Base-by-base conservation (phyloP, 1,140 invertebrate species). In the Nephotettix cincticeps region DNA sequence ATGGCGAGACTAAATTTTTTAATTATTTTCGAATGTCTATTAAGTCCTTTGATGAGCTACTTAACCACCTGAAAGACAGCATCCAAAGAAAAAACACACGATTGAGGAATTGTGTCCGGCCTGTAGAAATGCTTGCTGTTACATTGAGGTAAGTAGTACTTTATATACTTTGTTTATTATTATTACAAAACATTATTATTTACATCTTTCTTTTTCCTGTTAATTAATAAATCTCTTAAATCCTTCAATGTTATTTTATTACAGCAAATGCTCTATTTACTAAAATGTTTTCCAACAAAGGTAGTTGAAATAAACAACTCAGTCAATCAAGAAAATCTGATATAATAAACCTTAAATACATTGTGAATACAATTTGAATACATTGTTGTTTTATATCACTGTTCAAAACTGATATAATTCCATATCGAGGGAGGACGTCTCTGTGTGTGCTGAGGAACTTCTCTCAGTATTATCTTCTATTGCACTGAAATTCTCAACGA, bases 11-110 rank as follows among this genome's bases (percentile, higher is more conserved):
- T 11, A 43, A 43, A 43, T n/a, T n/a, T n/a, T n/a, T n/a, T n/a
- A n/a, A n/a, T n/a, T n/a, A n/a, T n/a, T n/a, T n/a, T n/a, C n/a
- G n/a, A n/a, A n/a, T n/a, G n/a, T n/a, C n/a, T n/a, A n/a, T n/a
- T n/a, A n/a, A n/a, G n/a, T n/a, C n/a, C n/a, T 56, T 56, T 56
- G 54, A 56, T 56, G 54, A 56, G 54, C 21, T 56, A 56, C 23
- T 13, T n/a, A 19, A 9, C 23, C 23, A n/a, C 14, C 9, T 56
- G 9, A 56, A 56, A 56, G 14, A 56, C 23, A 14, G 21, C 9
- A 56, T 56, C 23, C 23, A 14, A 14, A 14, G 14, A 21, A n/a
- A 56, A 14, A 23, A 56, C 9, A 11, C 14, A 14, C 14, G 9
- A 56, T 9, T 56, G 54, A 56, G 54, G 54, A 23, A 56, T 56